Percentiles rank a stretch among this genome's conserved stretches.
Conservation (phyloP, 2,113 vertebrate species). For the Callospermophilus lateralis region DNA sequence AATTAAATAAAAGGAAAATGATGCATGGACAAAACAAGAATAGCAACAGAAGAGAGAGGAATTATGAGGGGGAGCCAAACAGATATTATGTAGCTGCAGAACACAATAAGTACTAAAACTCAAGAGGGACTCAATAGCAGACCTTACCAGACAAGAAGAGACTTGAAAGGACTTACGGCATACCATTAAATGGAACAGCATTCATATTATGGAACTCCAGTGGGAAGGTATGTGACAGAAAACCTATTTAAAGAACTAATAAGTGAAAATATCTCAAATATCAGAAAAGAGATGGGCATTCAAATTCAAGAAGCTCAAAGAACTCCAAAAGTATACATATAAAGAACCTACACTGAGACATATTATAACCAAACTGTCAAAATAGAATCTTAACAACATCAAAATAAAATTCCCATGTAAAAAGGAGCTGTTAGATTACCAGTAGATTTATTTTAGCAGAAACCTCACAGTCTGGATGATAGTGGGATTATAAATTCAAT, state of each 20-base stretch:
- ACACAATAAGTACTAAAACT: background rate
- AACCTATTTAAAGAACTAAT: background rate
- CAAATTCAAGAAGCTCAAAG: background rate
- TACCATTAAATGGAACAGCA: background rate
- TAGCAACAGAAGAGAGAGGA: background rate
- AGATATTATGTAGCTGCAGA: background rate
- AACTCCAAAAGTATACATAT: background rate
- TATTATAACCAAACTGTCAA: background rate
- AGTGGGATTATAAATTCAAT: too few relatives aligned
- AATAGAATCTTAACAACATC: background rate
- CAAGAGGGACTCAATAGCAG: background rate
- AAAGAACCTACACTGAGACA: background rate
- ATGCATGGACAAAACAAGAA: background rate
- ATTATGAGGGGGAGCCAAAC: too few relatives aligned
- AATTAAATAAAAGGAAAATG: background rate
- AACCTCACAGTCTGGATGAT: too few relatives aligned
- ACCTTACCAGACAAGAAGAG: background rate
- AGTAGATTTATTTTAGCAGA: background rate
- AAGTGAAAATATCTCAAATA: background rate
- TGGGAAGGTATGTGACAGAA: background rate
- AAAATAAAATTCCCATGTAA: background rate
- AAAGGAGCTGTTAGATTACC: background rate
- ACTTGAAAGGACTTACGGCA: background rate
- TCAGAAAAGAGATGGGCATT: background rate
- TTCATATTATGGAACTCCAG: background rate